These are phyloP conservation scores for Drosophila lacicola DNA, from an alignment of 2,888 invertebrate genomes.

Conservation along the genomic window DNA sequence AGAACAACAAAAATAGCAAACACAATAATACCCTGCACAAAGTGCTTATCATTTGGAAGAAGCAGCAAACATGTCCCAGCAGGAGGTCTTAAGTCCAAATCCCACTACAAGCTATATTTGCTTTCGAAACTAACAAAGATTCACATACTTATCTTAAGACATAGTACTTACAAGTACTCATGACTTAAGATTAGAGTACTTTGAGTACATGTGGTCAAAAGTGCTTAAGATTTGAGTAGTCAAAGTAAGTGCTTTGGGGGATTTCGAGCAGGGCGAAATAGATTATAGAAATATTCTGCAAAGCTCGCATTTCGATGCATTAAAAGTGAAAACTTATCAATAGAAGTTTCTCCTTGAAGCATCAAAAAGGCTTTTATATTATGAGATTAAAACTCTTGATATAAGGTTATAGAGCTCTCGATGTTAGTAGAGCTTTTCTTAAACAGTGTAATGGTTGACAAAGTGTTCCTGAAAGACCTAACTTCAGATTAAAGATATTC, in stretches of 20 bases:
- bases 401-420: too few relatives aligned
- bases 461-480: too few relatives aligned
- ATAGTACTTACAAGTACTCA: neutral
- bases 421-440: too few relatives aligned
- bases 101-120: neutral
- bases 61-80: constrained; percentile 1
- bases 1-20: constrained; percentile 18
- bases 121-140: neutral
- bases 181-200: neutral
- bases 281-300: too few relatives aligned
- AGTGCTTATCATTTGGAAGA: neutral
- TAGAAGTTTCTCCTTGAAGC: too few relatives aligned
- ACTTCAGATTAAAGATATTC: too few relatives aligned
- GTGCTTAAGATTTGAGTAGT: neutral
- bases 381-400: too few relatives aligned
- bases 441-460: too few relatives aligned
- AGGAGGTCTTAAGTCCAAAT: neutral
- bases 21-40: constrained; percentile 5
- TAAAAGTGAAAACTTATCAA: too few relatives aligned
- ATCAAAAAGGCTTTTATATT: too few relatives aligned
- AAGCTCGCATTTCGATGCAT: too few relatives aligned
- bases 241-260: neutral
- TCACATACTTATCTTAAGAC: neutral
- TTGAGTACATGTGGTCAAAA: neutral
- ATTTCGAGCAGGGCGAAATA: neutral